Conservation (phyloP, 2,113 vertebrate genomes). For the Osmerus mordax region DNA sequence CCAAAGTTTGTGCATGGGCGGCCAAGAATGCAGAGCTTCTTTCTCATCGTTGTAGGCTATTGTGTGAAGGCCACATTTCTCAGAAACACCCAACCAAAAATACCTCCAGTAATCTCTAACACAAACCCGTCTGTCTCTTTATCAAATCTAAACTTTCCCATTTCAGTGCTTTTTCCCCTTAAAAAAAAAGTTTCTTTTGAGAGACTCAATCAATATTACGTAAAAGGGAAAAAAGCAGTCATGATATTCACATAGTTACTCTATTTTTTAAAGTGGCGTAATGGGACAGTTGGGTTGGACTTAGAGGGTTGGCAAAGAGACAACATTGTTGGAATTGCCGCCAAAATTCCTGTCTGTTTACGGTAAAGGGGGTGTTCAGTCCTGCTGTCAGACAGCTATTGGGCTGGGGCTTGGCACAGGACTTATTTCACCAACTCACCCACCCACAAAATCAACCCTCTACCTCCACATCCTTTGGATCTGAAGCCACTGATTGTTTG, state of each 20-base stretch:
- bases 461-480: not conserved
- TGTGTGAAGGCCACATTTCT: conserved; percentile 2
- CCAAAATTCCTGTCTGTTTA: conserved; percentile 44
- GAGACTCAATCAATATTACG: not conserved
- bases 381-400: conserved; percentile 15
- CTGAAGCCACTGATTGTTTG: conserved; percentile 28
- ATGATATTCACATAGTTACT: conserved; percentile 4
- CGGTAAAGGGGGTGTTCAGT: conserved; percentile 44
- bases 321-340: conserved; percentile 11
- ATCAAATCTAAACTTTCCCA: not conserved
- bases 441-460: too few species aligned
- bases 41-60: not conserved
- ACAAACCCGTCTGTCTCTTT: not conserved
- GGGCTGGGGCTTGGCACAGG: conserved; percentile 22
- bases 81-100: conserved; percentile 12
- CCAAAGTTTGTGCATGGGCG: not conserved
- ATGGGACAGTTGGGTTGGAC: not conserved
- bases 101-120: not conserved
- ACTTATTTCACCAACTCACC: conserved; percentile 10
- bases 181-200: not conserved
- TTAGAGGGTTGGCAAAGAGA: not conserved
- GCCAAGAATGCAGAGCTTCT: conserved; percentile 4
- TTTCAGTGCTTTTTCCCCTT: not conserved
- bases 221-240: not conserved
- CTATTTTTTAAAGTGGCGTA: not conserved